Evolutionary conservation across 2,888 invertebrate species (phyloP).

Genomic region (Caenorhabditis sp.): DNA sequence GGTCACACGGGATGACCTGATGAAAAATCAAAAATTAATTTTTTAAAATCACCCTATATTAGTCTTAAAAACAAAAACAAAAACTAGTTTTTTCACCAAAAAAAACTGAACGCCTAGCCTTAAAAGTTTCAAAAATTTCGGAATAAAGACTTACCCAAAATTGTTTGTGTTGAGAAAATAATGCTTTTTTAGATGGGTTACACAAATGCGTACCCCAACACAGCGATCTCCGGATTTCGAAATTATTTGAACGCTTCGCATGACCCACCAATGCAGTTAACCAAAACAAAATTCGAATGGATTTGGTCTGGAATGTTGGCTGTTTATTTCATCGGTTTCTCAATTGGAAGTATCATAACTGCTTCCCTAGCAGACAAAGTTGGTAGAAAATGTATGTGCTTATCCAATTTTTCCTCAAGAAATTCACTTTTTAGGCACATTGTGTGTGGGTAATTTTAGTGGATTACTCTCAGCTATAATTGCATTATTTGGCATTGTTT

Average conservation of each 20-base stretch:
- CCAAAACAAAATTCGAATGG: conserved; percentile 55
- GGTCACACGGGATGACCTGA: too few relatives aligned
- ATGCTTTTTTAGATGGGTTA: conserved; percentile 62
- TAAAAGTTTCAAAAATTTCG: too few relatives aligned
- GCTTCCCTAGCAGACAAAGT: conserved; percentile 57
- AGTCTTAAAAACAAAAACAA: too few relatives aligned
- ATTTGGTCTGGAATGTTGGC: conserved; percentile 61
- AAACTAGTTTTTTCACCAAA: too few relatives aligned
- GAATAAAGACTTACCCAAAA: too few relatives aligned
- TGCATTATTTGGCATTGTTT: conserved; percentile 38
- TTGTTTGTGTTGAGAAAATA: too few relatives aligned
- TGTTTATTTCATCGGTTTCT: conserved; percentile 61
- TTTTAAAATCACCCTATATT: too few relatives aligned
- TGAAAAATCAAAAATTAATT: too few relatives aligned
- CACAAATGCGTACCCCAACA: conserved; percentile 62
- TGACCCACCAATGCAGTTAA: conserved; percentile 14
- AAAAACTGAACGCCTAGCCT: too few relatives aligned
- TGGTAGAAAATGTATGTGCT: conserved; percentile 37
- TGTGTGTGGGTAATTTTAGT: conserved; percentile 45
- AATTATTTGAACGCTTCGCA: conserved; percentile 24
- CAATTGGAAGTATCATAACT: conserved; percentile 55
- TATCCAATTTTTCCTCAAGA: background rate
- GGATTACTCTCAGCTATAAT: conserved; percentile 44
- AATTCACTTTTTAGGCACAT: conserved; percentile 32
- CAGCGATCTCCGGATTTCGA: conserved; percentile 46